A percentile compares a stretch with the other conserved stretches of the same genome.
These are phyloP conservation scores for Himalopsyche tibetana DNA, from an alignment of 2,888 invertebrate genomes.

Conservation along the genomic window DNA sequence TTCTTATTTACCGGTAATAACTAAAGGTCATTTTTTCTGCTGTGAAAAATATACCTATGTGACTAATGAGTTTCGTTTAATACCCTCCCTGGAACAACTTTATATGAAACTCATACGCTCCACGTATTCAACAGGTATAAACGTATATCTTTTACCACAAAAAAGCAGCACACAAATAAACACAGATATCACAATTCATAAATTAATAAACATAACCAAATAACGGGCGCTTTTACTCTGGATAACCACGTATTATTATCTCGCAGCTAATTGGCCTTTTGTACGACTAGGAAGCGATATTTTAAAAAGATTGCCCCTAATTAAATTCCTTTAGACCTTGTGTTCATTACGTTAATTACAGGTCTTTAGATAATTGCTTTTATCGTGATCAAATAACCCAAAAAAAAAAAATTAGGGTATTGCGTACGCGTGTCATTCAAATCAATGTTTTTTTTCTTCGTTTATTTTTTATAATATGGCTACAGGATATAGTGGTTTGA, in stretches of 20 bases:
- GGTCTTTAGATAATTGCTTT: neutral
- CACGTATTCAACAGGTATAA: too few species aligned
- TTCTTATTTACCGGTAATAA: too few species aligned
- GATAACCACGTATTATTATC: neutral
- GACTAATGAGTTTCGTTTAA: too few species aligned
- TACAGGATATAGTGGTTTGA: neutral
- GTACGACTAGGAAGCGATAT: constrained; percentile 11
- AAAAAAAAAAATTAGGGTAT: neutral
- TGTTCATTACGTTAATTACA: neutral
- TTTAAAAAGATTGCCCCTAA: neutral
- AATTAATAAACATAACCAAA: neutral
- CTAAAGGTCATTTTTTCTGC: too few species aligned
- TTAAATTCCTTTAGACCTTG: constrained; percentile 1
- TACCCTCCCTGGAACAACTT: too few species aligned
- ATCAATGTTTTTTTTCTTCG: too few species aligned
- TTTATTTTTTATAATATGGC: neutral
- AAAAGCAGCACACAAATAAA: too few species aligned
- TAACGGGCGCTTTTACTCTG: neutral
- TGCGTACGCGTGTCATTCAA: neutral
- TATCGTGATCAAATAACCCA: neutral
- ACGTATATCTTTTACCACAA: too few species aligned
- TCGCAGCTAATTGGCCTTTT: constrained; percentile 5
- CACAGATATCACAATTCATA: neutral
- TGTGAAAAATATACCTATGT: too few species aligned
- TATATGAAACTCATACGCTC: too few species aligned